Conservation (phyloP, 2,888 invertebrate species). For the Mythimna pallens region DNA sequence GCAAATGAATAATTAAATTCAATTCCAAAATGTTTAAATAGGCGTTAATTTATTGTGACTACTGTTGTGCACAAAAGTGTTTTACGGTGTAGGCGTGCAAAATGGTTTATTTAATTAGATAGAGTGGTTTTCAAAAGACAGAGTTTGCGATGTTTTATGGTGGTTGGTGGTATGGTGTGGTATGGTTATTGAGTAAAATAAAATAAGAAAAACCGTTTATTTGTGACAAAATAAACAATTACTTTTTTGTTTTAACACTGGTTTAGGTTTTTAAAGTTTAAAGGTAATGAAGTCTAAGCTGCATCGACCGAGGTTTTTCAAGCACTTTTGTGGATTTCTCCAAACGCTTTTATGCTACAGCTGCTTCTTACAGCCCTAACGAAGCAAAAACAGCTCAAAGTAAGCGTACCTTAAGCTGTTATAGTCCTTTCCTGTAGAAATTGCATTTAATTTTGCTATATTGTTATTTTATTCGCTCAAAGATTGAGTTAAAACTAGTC, state of each 20-base stretch:
- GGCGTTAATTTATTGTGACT: constrained; percentile 43
- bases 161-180: too few relatives aligned
- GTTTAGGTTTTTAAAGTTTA: constrained; percentile 14
- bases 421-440: constrained; percentile 24
- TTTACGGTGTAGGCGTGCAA: constrained; percentile 20
- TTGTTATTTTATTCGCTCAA: constrained; percentile 34
- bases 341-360: constrained; percentile 11
- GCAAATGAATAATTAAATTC: constrained; percentile 61
- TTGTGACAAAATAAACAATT: too few relatives aligned
- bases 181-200: not conserved
- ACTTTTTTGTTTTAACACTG: constrained; percentile 43
- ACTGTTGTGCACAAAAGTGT: constrained; percentile 27
- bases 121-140: not conserved
- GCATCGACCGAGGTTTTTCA: constrained; percentile 14
- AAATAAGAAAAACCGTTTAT: not conserved
- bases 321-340: constrained; percentile 6
- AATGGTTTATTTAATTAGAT: constrained; percentile 12
- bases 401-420: constrained; percentile 31
- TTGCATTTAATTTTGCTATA: constrained; percentile 35
- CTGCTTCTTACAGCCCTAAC: constrained; percentile 31
- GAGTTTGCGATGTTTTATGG: not conserved
- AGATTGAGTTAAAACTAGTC: constrained; percentile 31
- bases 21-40: constrained; percentile 58
- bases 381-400: constrained; percentile 56
- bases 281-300: constrained; percentile 35